Percentiles rank a stretch among this genome's conserved stretches.
Evolutionary conservation across 2,113 vertebrate genomes (phyloP).

Genomic region (Eclectus roratus): DNA sequence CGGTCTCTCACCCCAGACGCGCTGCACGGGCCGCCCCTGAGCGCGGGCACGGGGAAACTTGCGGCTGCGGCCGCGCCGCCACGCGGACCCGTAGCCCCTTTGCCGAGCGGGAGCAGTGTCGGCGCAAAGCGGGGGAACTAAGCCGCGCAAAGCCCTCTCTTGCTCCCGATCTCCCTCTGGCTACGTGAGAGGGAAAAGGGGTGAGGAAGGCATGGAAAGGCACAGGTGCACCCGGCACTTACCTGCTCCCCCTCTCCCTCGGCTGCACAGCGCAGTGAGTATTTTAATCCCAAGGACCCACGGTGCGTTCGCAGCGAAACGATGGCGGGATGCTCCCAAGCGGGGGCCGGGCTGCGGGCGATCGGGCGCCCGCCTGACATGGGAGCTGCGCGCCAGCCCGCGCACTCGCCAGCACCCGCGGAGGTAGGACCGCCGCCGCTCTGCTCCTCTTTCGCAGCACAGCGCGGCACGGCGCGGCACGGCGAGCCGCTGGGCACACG

Average conservation of each 20-base stretch:
- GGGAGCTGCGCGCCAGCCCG: slow-evolving; percentile 14
- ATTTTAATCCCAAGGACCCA: slow-evolving; percentile 56
- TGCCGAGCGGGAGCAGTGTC: background rate
- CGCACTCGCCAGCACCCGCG: slow-evolving; percentile 1
- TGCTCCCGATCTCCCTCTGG: background rate
- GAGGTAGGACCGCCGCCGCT: background rate
- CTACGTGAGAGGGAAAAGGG: background rate
- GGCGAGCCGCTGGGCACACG: background rate
- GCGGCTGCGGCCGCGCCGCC: background rate
- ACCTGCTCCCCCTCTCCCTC: slow-evolving; percentile 39
- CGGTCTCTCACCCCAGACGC: background rate
- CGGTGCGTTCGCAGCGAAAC: background rate
- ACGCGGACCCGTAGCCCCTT: background rate
- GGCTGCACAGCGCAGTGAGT: background rate
- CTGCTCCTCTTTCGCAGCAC: background rate
- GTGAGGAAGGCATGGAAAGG: background rate
- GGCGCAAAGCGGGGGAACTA: background rate
- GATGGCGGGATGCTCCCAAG: background rate
- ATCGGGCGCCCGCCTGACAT: background rate
- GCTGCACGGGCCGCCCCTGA: background rate
- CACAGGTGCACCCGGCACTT: slow-evolving; percentile 18
- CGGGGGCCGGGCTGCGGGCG: background rate
- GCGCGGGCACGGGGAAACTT: background rate
- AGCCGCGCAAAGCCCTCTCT: background rate
- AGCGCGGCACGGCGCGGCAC: background rate